These are phyloP conservation scores for Lasioglossum vierecki DNA, from an alignment of 2,888 invertebrate genomes.

Conservation along the genomic window DNA sequence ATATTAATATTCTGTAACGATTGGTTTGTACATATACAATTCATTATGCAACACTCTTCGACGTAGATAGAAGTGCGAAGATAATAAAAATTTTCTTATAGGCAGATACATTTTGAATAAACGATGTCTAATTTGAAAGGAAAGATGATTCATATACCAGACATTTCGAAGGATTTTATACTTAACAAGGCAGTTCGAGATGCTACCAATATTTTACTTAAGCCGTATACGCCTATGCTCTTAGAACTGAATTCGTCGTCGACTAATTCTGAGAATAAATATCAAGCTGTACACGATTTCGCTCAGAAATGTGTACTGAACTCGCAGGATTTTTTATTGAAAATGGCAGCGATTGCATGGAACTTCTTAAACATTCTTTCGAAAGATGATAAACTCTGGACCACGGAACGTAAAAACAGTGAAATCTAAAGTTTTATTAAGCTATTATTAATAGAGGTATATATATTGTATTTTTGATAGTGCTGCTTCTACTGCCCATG, in stretches of 20 bases:
- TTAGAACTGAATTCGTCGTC: constrained; percentile 12
- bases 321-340: constrained; percentile 60
- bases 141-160: constrained; percentile 47
- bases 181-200: constrained; percentile 63
- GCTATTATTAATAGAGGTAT: not conserved
- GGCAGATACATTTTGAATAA: constrained; percentile 16
- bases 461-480: constrained; percentile 12
- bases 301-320: constrained; percentile 27
- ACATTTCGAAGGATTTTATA: constrained; percentile 59
- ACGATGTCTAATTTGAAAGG: constrained; percentile 2
- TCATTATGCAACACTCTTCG: not conserved
- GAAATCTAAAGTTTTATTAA: constrained; percentile 3
- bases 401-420: not conserved
- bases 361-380: constrained; percentile 67
- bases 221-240: constrained; percentile 17
- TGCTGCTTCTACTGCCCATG: constrained; percentile 36
- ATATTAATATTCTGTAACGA: constrained; percentile 36
- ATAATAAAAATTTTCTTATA: not conserved
- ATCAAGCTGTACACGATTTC: not conserved
- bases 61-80: not conserved
- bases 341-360: constrained; percentile 70
- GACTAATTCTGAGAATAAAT: constrained; percentile 23
- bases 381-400: constrained; percentile 15
- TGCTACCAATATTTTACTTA: constrained; percentile 59
- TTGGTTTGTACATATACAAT: constrained; percentile 18